Conservation (phyloP, 2,113 vertebrate species). For the Leptosomus discolor region DNA sequence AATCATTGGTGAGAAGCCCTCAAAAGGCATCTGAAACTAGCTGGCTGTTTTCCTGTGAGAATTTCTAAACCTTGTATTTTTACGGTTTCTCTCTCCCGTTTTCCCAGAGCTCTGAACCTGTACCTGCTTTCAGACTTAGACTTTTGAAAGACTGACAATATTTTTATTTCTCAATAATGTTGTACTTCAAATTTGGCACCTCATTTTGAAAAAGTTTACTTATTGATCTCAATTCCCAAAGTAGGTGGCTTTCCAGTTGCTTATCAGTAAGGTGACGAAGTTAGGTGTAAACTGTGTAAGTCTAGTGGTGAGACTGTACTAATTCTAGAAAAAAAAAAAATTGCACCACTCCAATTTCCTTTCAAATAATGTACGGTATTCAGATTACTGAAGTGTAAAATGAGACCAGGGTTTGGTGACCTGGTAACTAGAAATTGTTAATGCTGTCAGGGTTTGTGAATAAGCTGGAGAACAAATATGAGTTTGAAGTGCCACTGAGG, state of each 20-base stretch:
- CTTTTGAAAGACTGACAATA: not conserved
- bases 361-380: not conserved
- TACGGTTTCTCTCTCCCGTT: not conserved
- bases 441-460: not conserved
- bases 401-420: conserved; percentile 41
- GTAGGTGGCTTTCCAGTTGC: not conserved
- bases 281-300: not conserved
- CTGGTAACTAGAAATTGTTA: conserved; percentile 46
- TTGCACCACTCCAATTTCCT: not conserved
- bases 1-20: not conserved
- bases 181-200: not conserved
- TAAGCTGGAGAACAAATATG: not conserved
- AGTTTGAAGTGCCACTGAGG: not conserved
- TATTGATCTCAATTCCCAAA: not conserved
- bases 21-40: not conserved
- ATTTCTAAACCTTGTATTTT: not conserved
- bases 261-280: not conserved
- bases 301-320: not conserved
- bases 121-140: not conserved
- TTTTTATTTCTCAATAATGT: not conserved
- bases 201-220: not conserved
- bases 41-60: not conserved
- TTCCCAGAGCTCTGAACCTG: not conserved
- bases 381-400: conserved; percentile 50
- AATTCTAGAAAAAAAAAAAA: not conserved